Evolutionary conservation across 1,140 invertebrate genomes (phyloP), one percentile per base, ranked within the genome.

Genomic region (Leptonema lineaticorne): DNA sequence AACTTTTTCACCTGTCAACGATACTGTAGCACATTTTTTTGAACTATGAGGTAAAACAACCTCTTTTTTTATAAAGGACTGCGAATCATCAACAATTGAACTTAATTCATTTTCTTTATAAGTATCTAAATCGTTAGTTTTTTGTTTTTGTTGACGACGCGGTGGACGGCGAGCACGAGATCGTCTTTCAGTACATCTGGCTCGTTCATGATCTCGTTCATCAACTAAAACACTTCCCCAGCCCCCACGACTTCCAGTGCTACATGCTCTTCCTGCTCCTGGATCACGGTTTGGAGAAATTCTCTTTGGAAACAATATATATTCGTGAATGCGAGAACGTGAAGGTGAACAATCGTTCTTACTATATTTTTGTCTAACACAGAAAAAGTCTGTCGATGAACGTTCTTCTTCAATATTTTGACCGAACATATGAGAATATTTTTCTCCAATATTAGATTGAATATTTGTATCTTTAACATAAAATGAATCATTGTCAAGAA

Each of bases 71-170:
- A 69, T 46, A 27, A 46, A 63, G 14, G 48, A 48, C 9, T 64
- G 27, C n/a, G 29, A 16, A 14, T 70, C 63, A 20, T 57, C 53
- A 0, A 26, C 20, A 18, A 33, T 28, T 11, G 24, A 24, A 14
- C 14, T 58, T 1, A 41, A 16, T 37, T 69, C 71, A n/a, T 72
- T 72, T 28, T 72, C 68, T 53, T 72, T 72, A 4, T 24, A 64
- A 28, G 59, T 28, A 29, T 58, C 67, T 14, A 30, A 18, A 16
- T 63, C 41, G 24, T 30, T 41, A 30, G 33, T 9, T 41, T 18
- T 62, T 22, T 29, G 59, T 26, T 37, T 60, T 74, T 70, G 80
- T 78, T 69, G 79, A 77, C 58, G 81, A 75, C 66, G 29, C 2
- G 64, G 64, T 76, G 37, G 75, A 68, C 11, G 79, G 11, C 56